These are phyloP conservation scores for Coptodon bakossiorum DNA, from an alignment of 2,113 vertebrate species.

Conservation along the genomic window DNA sequence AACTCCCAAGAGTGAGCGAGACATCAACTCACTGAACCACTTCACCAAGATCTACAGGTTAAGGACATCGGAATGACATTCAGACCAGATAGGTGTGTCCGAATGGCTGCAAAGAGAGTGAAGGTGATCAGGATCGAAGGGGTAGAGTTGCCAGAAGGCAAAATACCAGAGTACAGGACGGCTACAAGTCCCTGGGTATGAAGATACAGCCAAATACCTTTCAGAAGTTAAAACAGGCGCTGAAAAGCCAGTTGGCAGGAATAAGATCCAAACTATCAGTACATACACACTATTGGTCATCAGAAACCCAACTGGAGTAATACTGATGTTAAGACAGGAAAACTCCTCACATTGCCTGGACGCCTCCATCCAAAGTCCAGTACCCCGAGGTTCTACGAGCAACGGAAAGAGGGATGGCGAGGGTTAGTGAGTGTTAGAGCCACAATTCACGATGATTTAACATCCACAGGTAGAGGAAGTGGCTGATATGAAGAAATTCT, in stretches of 20 bases:
- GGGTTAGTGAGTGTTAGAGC: neutral
- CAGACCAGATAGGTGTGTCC: no score
- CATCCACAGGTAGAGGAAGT: neutral
- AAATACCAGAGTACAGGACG: neutral
- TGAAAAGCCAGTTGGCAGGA: neutral
- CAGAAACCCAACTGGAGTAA: neutral
- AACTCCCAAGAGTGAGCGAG: no score
- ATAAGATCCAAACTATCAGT: neutral
- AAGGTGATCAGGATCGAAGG: neutral
- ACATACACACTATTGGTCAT: neutral
- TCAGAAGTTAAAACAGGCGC: neutral
- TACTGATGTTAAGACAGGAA: neutral
- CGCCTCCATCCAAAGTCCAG: no score
- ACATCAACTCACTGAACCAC: no score
- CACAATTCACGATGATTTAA: neutral
- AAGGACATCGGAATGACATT: no score
- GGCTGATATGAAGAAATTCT: neutral
- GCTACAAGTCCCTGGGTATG: neutral
- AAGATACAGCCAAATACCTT: accelerated
- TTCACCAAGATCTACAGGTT: no score
- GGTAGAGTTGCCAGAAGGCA: neutral
- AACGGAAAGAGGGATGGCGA: neutral
- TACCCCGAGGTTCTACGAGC: neutral
- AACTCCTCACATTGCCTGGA: neutral
- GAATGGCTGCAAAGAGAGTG: neutral